Base-by-base conservation (phyloP, 1,140 invertebrate genomes). In the Oedothorax gibbosus region DNA sequence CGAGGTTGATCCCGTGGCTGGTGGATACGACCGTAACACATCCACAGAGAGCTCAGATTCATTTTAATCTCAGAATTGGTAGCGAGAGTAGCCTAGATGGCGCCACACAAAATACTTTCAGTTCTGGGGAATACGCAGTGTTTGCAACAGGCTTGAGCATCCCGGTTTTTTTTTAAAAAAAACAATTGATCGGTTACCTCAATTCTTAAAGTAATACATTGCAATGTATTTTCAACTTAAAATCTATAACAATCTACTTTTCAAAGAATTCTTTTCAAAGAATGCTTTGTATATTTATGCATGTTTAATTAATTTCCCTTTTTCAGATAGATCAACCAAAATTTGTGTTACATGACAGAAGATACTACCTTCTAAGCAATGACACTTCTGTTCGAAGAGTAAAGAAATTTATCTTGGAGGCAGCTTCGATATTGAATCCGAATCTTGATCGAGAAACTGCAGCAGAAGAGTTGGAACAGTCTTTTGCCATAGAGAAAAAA, bases 281-380 rank as follows among this genome's bases (percentile, higher is more conserved):
- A 15, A 18, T 62, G 57, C 12, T 62, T 18, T 15, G 35, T 35
- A 68, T 9, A 2, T 35, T 14, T 49, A 8, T 20, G n/a, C 5
- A 9, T 12, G 20, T 2, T 15, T 15, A 15, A 14, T 14, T 18
- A 68, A 60, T 75, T 49, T 20, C 35, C 5, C 11, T 7, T 54
- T 79, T 79, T 21, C 51, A 82, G 79, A 14, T 82, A 11, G 21
- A 64, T 62, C 79, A 82, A 72, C 79, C 79, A 5, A 10, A 50
- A 18, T 35, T 82, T 51, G 69, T 56, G 2, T 62, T 82, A 35
- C 18, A 18, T 1, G 69, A 82, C 14, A 50, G 18, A 0, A 49
- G 54, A 7, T 18, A 54, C 35, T 82, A 57, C 54, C 20, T 82
- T 2, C 21, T 82, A 14, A 2, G 7, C 8, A 78, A 69, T 57